Evolutionary conservation across 2,888 invertebrate species (phyloP).

Genomic region (Glaucopsyche alexis): DNA sequence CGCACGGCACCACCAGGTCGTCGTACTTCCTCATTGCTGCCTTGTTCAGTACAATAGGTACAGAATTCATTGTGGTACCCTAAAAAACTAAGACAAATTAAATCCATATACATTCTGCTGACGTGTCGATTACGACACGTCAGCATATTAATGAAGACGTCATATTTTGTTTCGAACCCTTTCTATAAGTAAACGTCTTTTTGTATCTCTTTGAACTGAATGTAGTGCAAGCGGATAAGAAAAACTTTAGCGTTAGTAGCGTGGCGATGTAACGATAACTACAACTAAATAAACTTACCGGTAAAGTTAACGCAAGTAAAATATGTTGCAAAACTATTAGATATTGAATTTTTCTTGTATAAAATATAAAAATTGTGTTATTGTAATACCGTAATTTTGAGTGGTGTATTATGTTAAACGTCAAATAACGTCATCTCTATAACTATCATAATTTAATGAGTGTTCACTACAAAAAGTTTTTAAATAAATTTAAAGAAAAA

Average conservation of each 20-base stretch:
- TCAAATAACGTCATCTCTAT: background rate
- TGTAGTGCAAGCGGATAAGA: too few species aligned
- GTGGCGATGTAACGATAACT: background rate
- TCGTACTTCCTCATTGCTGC: slow-evolving; percentile 78
- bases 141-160: too few species aligned
- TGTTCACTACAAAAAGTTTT: too few species aligned
- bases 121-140: too few species aligned
- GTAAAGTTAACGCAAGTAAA: background rate
- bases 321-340: background rate
- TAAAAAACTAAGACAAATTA: too few species aligned
- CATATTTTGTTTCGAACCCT: too few species aligned
- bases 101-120: too few species aligned
- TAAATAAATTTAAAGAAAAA: too few species aligned
- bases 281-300: background rate
- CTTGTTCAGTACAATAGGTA: slow-evolving; percentile 66
- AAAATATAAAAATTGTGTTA: background rate
- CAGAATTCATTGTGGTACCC: slow-evolving; percentile 58
- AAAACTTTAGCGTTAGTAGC: too few species aligned
- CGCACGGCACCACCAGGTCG: slow-evolving; percentile 80
- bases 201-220: too few species aligned
- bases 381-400: background rate
- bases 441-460: too few species aligned
- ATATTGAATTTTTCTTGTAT: slow-evolving; percentile 34
- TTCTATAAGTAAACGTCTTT: too few species aligned
- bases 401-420: background rate